These are phyloP conservation scores for Epinephelus malabaricus DNA, from an alignment of 2,797 vertebrate species.

Conservation along the genomic window DNA sequence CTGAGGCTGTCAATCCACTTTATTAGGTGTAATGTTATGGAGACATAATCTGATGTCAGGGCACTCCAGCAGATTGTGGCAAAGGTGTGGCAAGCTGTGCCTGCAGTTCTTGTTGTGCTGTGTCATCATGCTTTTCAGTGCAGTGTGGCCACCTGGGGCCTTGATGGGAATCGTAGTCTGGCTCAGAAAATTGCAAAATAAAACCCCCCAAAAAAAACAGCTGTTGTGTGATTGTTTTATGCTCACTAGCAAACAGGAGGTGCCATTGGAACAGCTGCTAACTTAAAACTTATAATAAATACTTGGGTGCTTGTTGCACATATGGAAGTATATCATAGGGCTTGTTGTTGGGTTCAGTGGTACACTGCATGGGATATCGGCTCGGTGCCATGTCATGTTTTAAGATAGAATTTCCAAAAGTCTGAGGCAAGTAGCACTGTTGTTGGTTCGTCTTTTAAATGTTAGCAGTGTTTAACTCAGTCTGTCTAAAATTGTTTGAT, in stretches of 20 bases:
- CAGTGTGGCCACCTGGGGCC: neutral
- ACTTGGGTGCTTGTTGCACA: neutral
- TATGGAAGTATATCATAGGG: neutral
- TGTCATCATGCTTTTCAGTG: constrained; percentile 28
- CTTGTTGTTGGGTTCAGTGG: neutral
- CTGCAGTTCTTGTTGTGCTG: neutral
- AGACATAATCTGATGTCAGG: neutral
- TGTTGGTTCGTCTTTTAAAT: too few relatives aligned
- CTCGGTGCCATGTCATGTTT: neutral
- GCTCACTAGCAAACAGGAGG: constrained; percentile 1
- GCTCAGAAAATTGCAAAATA: constrained; percentile 6
- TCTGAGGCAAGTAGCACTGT: neutral
- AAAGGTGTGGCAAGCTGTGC: neutral
- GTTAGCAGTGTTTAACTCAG: too few relatives aligned
- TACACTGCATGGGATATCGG: neutral
- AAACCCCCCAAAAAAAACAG: neutral
- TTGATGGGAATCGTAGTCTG: neutral
- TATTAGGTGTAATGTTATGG: neutral
- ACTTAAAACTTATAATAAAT: neutral
- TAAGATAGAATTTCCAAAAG: neutral
- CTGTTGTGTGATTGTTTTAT: neutral
- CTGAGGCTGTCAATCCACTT: constrained; percentile 2
- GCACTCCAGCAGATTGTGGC: neutral
- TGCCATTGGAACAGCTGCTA: neutral
- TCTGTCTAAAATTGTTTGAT: too few relatives aligned